phyloP scores from a whole-genome alignment of 2,888 invertebrate genomes.

The Hydriomena furcata region DNA sequence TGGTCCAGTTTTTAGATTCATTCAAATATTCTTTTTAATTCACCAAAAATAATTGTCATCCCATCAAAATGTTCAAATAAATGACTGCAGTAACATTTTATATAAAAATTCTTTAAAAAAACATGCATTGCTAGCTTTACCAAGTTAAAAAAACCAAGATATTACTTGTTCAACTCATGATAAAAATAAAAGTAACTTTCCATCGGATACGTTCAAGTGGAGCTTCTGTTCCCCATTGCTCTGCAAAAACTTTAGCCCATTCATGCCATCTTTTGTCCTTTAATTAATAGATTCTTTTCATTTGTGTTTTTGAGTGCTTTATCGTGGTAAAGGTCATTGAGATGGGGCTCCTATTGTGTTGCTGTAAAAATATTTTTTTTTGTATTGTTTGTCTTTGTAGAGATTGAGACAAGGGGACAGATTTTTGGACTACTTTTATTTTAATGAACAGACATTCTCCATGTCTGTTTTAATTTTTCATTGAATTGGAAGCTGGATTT shows the following conservation, averaged over 20 bases:
- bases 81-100: too few relatives aligned
- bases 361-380: slow-evolving; percentile 18
- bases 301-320: slow-evolving; percentile 42
- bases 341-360: slow-evolving; percentile 23
- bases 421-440: slow-evolving; percentile 6
- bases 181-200: not conserved
- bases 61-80: too few relatives aligned
- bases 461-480: not conserved
- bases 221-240: slow-evolving; percentile 8
- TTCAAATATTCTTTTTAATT: too few relatives aligned
- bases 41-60: too few relatives aligned
- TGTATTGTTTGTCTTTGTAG: slow-evolving; percentile 13
- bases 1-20: too few relatives aligned
- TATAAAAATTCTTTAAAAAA: too few relatives aligned
- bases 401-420: slow-evolving; percentile 5
- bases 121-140: too few relatives aligned
- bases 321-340: slow-evolving; percentile 32
- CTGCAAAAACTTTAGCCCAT: slow-evolving; percentile 48
- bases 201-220: not conserved
- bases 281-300: slow-evolving; percentile 71
- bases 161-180: not conserved
- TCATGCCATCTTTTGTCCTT: slow-evolving; percentile 53
- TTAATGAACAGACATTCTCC: not conserved
- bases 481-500: not conserved
- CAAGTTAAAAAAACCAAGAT: too few relatives aligned